These are phyloP conservation scores for Chrysemys picta DNA, from an alignment of 2,113 vertebrate species.

Conservation along the genomic window DNA sequence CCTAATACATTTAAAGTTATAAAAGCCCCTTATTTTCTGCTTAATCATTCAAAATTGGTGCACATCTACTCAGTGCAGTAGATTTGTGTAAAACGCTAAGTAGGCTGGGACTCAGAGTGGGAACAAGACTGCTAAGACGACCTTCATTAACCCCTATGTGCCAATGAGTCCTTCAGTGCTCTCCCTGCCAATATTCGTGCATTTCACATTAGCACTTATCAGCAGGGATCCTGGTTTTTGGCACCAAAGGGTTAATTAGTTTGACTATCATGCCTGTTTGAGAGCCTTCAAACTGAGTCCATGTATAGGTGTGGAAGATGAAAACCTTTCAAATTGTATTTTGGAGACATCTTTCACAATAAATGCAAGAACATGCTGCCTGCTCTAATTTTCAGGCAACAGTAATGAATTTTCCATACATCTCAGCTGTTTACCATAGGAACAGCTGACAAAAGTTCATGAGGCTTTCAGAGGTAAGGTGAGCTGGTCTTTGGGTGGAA, in stretches of 20 bases:
- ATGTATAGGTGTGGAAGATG: not conserved
- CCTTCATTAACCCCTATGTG: not conserved
- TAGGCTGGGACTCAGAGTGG: not conserved
- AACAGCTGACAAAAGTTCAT: slow-evolving; percentile 84
- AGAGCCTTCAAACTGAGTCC: not conserved
- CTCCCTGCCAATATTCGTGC: not conserved
- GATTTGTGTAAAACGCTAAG: rapidly evolving
- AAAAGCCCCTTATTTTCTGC: not conserved
- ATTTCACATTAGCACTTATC: slow-evolving; percentile 23
- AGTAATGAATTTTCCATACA: slow-evolving; percentile 68
- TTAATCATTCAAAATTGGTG: slow-evolving; percentile 16
- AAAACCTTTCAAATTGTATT: slow-evolving; percentile 31
- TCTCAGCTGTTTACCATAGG: slow-evolving; percentile 77
- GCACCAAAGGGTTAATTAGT: slow-evolving; percentile 11
- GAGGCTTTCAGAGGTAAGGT: slow-evolving; percentile 77
- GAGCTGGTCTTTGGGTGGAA: slow-evolving; percentile 70
- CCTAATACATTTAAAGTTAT: slow-evolving; percentile 25
- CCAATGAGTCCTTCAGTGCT: not conserved
- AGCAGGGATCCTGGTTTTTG: not conserved
- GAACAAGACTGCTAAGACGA: slow-evolving; percentile 4
- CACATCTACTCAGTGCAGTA: not conserved
- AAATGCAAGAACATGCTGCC: slow-evolving; percentile 41
- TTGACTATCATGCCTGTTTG: slow-evolving; percentile 6
- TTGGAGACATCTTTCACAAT: slow-evolving; percentile 37
- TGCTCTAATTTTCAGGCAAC: slow-evolving; percentile 51